phyloP scores from a whole-genome alignment of 2,888 invertebrate genomes.

The Sarcophaga caerulescens region DNA sequence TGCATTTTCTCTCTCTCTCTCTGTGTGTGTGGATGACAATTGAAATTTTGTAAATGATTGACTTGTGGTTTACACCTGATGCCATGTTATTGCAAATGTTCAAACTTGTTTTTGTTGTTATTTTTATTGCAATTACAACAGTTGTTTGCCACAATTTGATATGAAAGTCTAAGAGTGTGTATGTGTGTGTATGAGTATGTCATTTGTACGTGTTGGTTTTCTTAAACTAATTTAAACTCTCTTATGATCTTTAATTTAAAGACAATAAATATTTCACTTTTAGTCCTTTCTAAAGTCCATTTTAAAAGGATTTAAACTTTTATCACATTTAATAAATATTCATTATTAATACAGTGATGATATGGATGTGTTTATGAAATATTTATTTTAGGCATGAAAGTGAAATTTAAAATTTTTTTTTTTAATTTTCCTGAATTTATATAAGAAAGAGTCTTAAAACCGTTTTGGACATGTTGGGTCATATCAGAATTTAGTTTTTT shows the following conservation, averaged over 20 bases:
- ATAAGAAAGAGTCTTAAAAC: no score
- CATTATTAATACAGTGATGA: no score
- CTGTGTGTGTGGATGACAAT: slow-evolving; percentile 31
- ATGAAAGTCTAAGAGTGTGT: slow-evolving; percentile 9
- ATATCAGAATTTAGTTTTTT: no score
- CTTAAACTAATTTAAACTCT: slow-evolving; percentile 23
- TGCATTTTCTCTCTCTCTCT: neutral
- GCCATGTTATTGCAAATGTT: slow-evolving; percentile 36
- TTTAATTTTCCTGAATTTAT: no score
- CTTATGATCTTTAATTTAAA: slow-evolving; percentile 6
- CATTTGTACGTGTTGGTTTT: slow-evolving; percentile 20
- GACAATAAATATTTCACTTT: neutral
- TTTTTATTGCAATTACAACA: slow-evolving; percentile 32
- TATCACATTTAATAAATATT: no score
- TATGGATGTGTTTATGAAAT: no score
- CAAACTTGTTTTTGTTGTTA: slow-evolving; percentile 28
- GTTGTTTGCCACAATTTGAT: slow-evolving; percentile 50
- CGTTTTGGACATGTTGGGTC: no score
- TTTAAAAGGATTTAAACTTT: neutral
- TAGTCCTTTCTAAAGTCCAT: neutral
- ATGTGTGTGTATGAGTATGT: neutral
- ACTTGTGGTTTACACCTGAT: slow-evolving; percentile 67
- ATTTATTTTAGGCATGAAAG: no score
- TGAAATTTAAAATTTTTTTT: no score
- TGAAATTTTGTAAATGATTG: slow-evolving; percentile 65